Evolutionary conservation across 2,888 invertebrate genomes (phyloP).

Genomic region (Margaritifera margaritifera): DNA sequence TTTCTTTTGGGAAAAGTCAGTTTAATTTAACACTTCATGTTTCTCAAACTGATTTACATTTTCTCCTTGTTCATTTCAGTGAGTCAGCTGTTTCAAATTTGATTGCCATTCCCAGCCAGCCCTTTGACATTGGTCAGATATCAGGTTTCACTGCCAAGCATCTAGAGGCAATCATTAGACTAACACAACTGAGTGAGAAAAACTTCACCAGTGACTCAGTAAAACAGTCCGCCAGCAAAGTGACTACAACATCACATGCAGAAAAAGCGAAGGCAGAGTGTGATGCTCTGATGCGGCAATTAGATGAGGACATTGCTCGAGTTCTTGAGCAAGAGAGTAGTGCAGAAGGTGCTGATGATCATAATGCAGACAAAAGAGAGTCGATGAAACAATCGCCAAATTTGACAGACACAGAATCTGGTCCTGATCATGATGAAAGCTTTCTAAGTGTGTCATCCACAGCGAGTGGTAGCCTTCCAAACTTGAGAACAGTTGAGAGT

Average conservation of each 20-base stretch:
- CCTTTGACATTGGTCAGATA: slow-evolving; percentile 75
- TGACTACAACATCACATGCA: not conserved
- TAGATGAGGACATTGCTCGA: slow-evolving; percentile 67
- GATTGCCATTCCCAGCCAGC: slow-evolving; percentile 74
- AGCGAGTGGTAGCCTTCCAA: slow-evolving; percentile 23
- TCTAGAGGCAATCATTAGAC: slow-evolving; percentile 76
- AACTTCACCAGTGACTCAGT: slow-evolving; percentile 35
- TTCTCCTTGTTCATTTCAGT: slow-evolving; percentile 57
- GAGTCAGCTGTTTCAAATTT: slow-evolving; percentile 73
- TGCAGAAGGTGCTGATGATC: slow-evolving; percentile 38
- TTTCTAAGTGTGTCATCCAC: slow-evolving; percentile 36
- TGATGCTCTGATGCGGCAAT: slow-evolving; percentile 57
- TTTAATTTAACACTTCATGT: too few relatives aligned
- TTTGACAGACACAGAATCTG: slow-evolving; percentile 32
- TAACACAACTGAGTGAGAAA: slow-evolving; percentile 77
- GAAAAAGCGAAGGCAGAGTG: slow-evolving; percentile 30
- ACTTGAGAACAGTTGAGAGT: slow-evolving; percentile 4
- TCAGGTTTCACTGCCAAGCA: slow-evolving; percentile 75
- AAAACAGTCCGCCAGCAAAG: slow-evolving; percentile 5
- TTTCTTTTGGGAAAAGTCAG: too few relatives aligned
- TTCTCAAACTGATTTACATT: not conserved
- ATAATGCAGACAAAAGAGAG: slow-evolving; percentile 62
- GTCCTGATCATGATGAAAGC: slow-evolving; percentile 36
- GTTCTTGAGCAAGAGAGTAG: slow-evolving; percentile 54
- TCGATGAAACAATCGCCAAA: slow-evolving; percentile 19